Evolutionary conservation across 2,113 vertebrate genomes (phyloP), one percentile per base, ranked within the genome.

Genomic region (Brachypodius melanocephalos): DNA sequence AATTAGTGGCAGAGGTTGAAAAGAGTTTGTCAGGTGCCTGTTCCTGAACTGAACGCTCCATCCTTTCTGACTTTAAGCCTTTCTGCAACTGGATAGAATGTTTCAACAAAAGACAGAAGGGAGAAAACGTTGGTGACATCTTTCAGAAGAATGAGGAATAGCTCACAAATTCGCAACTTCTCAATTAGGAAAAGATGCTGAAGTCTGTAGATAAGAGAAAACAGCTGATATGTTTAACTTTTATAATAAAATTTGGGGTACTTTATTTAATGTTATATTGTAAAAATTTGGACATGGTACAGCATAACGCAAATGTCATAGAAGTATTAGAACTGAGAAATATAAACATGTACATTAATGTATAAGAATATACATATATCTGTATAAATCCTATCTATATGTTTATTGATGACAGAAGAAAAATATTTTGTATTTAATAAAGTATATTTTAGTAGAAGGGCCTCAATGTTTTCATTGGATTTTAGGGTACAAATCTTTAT

Each of bases 391-490:
- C 34, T 90, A 16, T 92, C 59, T 54, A 49, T 54, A 31, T 77
- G 28, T 76, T 89, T 93, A 51, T 79, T 72, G 43, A 66, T 80
- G 34, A 65, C 34, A 76, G 40, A 65, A 15, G 17, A 18, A 73
- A 88, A 92, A 73, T 78, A 74, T 52, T 79, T 94, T 67, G 19
- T 92, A 55, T 75, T 89, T 79, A 97, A 95, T 97, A 93, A 96
- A 97, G 8, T 80, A 6, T 95, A 83, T 97, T 96, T 95, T 95
- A 67, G 8, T 85, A 82, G 48, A 67, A 63, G 36, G 12, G 26
- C 42, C 34, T 93, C 57, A 65, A 8, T 91, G 22, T 71, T 78
- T 88, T 89, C 8, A 67, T 92, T 31, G 36, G 8, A 24, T 79
- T 48, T 31, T 34, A 51, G 32, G 17, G n/a, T 67, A 46, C 45